Percentiles rank a stretch among this genome's conserved stretches.
phyloP scores from a whole-genome alignment of 1,140 invertebrate species.

The Portunus trituberculatus region DNA sequence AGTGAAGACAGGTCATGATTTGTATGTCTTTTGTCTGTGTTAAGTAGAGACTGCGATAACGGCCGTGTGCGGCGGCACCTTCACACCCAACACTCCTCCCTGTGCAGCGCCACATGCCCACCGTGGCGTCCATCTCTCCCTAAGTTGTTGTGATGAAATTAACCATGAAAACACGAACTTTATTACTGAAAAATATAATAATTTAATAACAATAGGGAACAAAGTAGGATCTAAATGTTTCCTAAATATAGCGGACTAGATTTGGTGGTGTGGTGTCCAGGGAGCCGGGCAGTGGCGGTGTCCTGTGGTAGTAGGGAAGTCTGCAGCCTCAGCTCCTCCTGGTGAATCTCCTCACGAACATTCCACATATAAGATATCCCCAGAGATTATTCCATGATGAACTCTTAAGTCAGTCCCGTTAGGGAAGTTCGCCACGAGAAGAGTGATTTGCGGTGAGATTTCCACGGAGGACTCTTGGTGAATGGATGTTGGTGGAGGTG shows the following conservation, averaged over 20 bases:
- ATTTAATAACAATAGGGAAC: neutral
- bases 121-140: neutral
- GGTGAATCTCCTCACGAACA: neutral
- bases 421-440: neutral
- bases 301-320: neutral
- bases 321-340: neutral
- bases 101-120: neutral
- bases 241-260: conserved; percentile 25
- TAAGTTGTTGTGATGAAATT: neutral
- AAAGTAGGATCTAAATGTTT: neutral
- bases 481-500: neutral
- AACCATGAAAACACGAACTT: neutral
- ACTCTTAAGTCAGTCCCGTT: neutral
- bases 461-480: neutral
- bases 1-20: neutral
- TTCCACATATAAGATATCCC: no score
- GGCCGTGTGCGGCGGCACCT: neutral
- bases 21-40: neutral
- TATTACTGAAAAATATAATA: neutral
- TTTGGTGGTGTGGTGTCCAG: neutral
- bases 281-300: neutral
- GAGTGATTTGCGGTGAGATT: neutral
- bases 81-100: neutral
- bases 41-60: neutral
- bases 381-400: neutral